Evolutionary conservation across 2,888 invertebrate species (phyloP).

Genomic region (Mycalesis mineus): DNA sequence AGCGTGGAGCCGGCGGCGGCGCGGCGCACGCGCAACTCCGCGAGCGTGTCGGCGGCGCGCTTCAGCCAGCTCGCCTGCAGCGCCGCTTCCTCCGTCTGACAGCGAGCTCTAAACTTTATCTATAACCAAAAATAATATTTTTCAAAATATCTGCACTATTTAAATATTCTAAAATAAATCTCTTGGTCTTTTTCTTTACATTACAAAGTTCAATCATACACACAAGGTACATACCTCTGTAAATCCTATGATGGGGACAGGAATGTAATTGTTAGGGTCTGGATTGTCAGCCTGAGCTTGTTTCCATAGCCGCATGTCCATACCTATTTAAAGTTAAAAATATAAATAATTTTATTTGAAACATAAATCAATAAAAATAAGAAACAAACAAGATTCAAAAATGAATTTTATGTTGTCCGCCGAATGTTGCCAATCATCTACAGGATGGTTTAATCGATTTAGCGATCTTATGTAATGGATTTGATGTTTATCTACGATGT

Average conservation of each 20-base stretch:
- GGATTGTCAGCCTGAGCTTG: slow-evolving; percentile 98
- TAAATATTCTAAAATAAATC: too few relatives aligned
- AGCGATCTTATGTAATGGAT: too few relatives aligned
- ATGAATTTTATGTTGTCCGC: too few relatives aligned
- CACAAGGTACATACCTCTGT: slow-evolving; percentile 71
- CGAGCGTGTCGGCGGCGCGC: slow-evolving; percentile 87
- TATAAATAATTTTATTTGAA: neutral
- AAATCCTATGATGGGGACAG: slow-evolving; percentile 96
- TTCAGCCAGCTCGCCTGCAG: slow-evolving; percentile 89
- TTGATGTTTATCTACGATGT: too few relatives aligned
- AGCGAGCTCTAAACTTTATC: slow-evolving; percentile 87
- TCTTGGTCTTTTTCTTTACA: too few relatives aligned
- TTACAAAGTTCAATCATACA: too few relatives aligned
- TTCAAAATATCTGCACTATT: too few relatives aligned
- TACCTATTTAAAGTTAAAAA: slow-evolving; percentile 73
- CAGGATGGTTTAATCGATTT: too few relatives aligned
- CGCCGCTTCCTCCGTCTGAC: slow-evolving; percentile 90
- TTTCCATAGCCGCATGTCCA: slow-evolving; percentile 95
- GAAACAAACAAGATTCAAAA: too few relatives aligned
- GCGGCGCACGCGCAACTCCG: slow-evolving; percentile 87
- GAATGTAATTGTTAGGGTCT: slow-evolving; percentile 91
- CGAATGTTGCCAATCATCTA: too few relatives aligned
- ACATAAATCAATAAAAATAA: too few relatives aligned
- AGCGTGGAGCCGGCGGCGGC: slow-evolving; percentile 88
- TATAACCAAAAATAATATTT: too few relatives aligned